These are phyloP conservation scores for Lasioglossum calceatum DNA, from an alignment of 2,888 invertebrate species.

Conservation along the genomic window DNA sequence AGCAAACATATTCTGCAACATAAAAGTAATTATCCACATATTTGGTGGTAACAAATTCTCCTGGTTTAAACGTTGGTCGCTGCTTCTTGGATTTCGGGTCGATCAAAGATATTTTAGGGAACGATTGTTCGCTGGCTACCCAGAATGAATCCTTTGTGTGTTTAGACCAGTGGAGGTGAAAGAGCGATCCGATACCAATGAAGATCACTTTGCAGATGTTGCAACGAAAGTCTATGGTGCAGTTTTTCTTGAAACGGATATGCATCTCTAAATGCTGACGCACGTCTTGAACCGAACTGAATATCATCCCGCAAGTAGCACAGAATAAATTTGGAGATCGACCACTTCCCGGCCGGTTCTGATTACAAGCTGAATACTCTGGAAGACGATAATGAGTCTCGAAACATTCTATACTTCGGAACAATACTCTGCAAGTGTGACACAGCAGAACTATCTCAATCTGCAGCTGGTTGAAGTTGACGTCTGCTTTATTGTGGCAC, in stretches of 20 bases:
- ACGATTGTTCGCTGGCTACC: conserved; percentile 75
- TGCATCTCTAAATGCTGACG: conserved; percentile 75
- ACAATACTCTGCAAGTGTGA: conserved; percentile 74
- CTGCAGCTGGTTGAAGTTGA: conserved; percentile 65
- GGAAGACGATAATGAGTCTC: conserved; percentile 74
- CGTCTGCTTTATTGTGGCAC: conserved; percentile 72
- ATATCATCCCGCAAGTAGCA: conserved; percentile 69
- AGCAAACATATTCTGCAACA: conserved; percentile 79
- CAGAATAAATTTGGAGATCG: conserved; percentile 77
- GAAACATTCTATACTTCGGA: conserved; percentile 77
- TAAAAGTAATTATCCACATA: conserved; percentile 70
- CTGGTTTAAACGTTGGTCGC: neutral
- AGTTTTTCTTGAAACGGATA: conserved; percentile 35
- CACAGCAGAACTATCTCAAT: conserved; percentile 80
- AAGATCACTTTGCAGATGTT: conserved; percentile 81
- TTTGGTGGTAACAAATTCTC: neutral
- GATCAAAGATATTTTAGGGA: conserved; percentile 74
- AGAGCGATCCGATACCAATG: conserved; percentile 75
- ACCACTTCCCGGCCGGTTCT: conserved; percentile 56
- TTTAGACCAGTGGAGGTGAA: conserved; percentile 78
- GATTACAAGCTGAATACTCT: conserved; percentile 54
- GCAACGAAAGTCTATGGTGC: conserved; percentile 70
- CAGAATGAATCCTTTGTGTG: conserved; percentile 76
- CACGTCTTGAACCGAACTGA: conserved; percentile 73
- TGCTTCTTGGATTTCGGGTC: neutral